These are phyloP conservation scores for Morone chrysops DNA, from an alignment of 2,113 vertebrate genomes.

Conservation along the genomic window DNA sequence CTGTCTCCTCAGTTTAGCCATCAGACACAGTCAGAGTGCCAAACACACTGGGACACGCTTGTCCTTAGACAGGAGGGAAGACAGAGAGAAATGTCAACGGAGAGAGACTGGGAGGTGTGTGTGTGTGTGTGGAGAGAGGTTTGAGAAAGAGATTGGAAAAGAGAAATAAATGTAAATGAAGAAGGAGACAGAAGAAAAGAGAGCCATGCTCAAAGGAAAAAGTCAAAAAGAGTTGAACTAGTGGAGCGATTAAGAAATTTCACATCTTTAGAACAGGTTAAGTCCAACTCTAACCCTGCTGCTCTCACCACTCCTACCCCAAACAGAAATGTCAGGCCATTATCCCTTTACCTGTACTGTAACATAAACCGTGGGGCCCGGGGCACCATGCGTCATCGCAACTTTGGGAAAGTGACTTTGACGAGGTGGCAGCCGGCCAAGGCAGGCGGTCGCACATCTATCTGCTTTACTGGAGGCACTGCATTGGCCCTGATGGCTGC, in stretches of 20 bases:
- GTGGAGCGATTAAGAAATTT: constrained; percentile 16
- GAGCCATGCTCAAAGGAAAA: constrained; percentile 7
- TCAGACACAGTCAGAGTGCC: constrained; percentile 73
- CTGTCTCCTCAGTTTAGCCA: constrained; percentile 82
- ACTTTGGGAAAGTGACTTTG: constrained; percentile 82
- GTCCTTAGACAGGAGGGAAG: constrained; percentile 68
- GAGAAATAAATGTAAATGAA: constrained; percentile 23
- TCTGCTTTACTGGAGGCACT: constrained; percentile 66
- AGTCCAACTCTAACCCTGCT: constrained; percentile 37
- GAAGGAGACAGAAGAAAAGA: constrained; percentile 5
- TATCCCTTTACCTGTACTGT: constrained; percentile 74
- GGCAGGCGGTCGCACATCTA: constrained; percentile 64
- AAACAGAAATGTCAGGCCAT: constrained; percentile 70
- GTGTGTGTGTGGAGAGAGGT: constrained; percentile 1
- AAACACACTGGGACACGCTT: constrained; percentile 69
- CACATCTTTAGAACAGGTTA: constrained; percentile 52
- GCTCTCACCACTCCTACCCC: constrained; percentile 3
- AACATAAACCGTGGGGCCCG: constrained; percentile 78
- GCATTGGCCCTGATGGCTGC: constrained; percentile 66
- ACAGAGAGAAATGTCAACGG: constrained; percentile 62
- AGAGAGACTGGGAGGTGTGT: constrained; percentile 21
- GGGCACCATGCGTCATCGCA: constrained; percentile 71
- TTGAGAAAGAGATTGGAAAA: constrained; percentile 34
- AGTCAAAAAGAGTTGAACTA: constrained; percentile 21
- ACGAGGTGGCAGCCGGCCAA: constrained; percentile 76